A percentile compares a stretch with the other conserved stretches of the same genome.
phyloP scores from a whole-genome alignment of 35 echinoderm and acorn worm species.

The Ophioderma brevispina region DNA sequence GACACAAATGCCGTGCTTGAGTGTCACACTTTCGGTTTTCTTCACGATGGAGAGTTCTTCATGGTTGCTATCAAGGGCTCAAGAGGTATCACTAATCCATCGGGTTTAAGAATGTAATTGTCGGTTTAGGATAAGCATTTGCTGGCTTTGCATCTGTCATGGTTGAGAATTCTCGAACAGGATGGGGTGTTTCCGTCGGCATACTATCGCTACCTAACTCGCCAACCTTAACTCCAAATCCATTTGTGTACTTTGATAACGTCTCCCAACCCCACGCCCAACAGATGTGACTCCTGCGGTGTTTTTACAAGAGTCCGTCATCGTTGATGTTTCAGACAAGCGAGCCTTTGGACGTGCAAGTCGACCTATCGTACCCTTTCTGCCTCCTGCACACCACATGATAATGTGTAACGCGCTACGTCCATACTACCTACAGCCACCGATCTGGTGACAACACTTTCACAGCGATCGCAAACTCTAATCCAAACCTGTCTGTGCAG shows the following conservation, averaged over 20 bases:
- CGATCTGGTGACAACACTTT: neutral
- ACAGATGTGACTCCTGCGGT: neutral
- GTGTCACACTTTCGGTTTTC: neutral
- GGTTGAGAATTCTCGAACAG: neutral
- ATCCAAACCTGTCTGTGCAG: neutral
- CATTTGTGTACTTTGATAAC: neutral
- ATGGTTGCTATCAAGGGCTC: neutral
- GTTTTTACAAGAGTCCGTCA: neutral
- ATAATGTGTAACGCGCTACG: neutral
- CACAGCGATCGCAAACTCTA: neutral
- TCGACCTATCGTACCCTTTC: neutral
- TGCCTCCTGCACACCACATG: neutral
- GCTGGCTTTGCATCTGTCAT: too few relatives aligned
- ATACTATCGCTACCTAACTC: neutral
- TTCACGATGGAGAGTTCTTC: neutral
- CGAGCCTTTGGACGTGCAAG: neutral
- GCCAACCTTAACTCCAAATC: neutral
- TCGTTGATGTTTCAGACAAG: neutral
- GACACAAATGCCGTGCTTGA: neutral
- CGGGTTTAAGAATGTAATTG: too few relatives aligned
- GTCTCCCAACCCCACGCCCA: neutral
- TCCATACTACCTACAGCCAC: neutral
- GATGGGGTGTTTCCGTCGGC: neutral
- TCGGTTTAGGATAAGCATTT: neutral
- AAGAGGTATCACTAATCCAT: neutral